Percentiles rank a stretch among this genome's conserved stretches.
phyloP scores from a whole-genome alignment of 1,140 invertebrate genomes.

The Pseudomyrmex concolor region DNA sequence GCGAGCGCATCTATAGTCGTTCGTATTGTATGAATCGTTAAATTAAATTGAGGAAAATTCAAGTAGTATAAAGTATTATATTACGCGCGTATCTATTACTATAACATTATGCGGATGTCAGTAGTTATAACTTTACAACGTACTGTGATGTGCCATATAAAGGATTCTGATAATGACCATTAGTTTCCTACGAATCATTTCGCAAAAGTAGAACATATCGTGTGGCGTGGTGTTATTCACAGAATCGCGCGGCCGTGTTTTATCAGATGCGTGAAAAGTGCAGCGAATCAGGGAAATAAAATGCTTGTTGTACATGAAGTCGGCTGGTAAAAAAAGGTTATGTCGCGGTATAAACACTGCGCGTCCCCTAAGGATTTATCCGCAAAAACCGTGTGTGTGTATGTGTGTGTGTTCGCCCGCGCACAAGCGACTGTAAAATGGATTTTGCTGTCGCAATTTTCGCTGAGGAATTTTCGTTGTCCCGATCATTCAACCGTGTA shows the following conservation, averaged over 20 bases:
- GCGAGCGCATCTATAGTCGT: background rate
- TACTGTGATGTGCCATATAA: background rate
- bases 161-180: background rate
- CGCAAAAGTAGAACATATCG: background rate
- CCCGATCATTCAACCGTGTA: conserved; percentile 1
- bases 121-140: background rate
- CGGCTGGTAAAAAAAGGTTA: conserved; percentile 64
- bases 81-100: too few relatives aligned
- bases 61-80: conserved; percentile 6
- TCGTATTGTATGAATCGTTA: background rate
- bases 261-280: conserved; percentile 64
- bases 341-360: conserved; percentile 59
- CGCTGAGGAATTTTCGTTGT: conserved; percentile 62
- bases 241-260: conserved; percentile 6
- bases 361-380: conserved; percentile 64
- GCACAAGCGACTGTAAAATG: conserved; percentile 23
- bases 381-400: conserved; percentile 24
- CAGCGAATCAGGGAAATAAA: conserved; percentile 70
- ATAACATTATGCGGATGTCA: background rate
- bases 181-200: conserved; percentile 2
- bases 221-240: background rate
- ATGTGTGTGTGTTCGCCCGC: conserved; percentile 37
- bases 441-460: conserved; percentile 52
- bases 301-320: conserved; percentile 59
- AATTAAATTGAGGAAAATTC: conserved; percentile 19